Conservation (phyloP, 2,797 vertebrate genomes). For the Naso thynnoides region DNA sequence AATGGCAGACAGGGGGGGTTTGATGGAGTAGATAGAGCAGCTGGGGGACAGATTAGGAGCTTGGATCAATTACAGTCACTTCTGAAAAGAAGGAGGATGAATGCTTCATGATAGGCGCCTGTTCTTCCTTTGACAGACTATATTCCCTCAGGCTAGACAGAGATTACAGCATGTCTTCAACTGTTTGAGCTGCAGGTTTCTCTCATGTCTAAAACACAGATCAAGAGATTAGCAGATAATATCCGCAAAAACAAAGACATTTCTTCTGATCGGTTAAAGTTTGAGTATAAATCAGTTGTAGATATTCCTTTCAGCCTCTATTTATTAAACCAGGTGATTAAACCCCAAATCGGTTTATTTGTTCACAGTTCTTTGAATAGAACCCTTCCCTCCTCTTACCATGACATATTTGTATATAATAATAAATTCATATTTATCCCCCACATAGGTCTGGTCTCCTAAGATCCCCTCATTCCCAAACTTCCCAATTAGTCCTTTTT, state of each 20-base stretch:
- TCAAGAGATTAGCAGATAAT: slow-evolving; percentile 17
- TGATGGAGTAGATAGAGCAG: slow-evolving; percentile 44
- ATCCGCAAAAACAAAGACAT: slow-evolving; percentile 5
- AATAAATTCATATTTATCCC: too few relatives aligned
- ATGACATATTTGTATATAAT: too few relatives aligned
- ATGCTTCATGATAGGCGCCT: slow-evolving; percentile 41
- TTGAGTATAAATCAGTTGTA: slow-evolving; percentile 8
- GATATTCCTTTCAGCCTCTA: too few relatives aligned
- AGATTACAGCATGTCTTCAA: slow-evolving; percentile 33
- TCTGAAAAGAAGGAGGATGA: slow-evolving; percentile 38
- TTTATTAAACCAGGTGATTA: too few relatives aligned
- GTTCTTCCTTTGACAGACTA: slow-evolving; percentile 38
- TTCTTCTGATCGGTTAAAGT: background rate
- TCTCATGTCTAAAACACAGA: slow-evolving; percentile 15
- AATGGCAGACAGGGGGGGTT: slow-evolving; percentile 33
- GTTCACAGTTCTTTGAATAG: too few relatives aligned
- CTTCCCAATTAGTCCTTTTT: too few relatives aligned
- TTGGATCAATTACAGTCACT: slow-evolving; percentile 46
- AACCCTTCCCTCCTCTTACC: too few relatives aligned
- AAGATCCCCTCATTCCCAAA: too few relatives aligned
- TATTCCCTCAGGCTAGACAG: slow-evolving; percentile 20
- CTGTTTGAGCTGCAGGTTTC: slow-evolving; percentile 23
- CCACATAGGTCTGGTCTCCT: too few relatives aligned
- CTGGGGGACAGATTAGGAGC: slow-evolving; percentile 31
- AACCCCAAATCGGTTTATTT: too few relatives aligned